A percentile compares a stretch with the other conserved stretches of the same genome.
Conservation (phyloP, 2,113 vertebrate species). For the Marmota monax region DNA sequence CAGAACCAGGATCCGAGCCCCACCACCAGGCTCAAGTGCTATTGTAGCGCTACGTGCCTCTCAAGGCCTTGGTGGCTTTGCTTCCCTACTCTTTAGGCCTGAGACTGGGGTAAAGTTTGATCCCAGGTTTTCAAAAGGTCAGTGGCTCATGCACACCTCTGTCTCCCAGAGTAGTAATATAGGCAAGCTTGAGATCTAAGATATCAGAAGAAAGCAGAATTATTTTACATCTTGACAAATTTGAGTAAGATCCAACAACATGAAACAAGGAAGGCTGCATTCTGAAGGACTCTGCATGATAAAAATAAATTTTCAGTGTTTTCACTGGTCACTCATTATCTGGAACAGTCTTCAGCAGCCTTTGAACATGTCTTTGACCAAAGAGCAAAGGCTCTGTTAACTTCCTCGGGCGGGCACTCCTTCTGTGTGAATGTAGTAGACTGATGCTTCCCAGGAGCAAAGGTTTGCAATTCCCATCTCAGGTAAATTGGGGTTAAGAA, state of each 20-base stretch:
- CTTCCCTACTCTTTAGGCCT: not conserved
- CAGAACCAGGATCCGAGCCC: not conserved
- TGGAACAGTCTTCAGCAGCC: conserved; percentile 17
- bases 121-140: not conserved
- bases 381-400: not conserved
- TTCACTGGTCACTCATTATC: not conserved
- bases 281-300: conserved; percentile 5
- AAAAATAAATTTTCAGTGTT: conserved; percentile 22
- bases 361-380: not conserved
- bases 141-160: not conserved
- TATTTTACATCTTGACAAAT: not conserved
- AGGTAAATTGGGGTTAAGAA: conserved; percentile 30
- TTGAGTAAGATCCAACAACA: not conserved
- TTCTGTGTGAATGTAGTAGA: not conserved
- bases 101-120: not conserved
- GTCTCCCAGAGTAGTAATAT: not conserved
- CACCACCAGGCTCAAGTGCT: not conserved
- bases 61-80: not conserved
- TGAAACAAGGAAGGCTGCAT: not conserved
- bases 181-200: conserved; percentile 13
- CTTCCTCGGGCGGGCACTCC: not conserved
- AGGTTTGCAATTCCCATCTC: not conserved
- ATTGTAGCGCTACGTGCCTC: not conserved
- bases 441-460: not conserved
- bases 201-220: conserved; percentile 44